Conservation (phyloP, 37 sponge, comb jelly and placozoan genomes). For the Spongilla lacustris region DNA sequence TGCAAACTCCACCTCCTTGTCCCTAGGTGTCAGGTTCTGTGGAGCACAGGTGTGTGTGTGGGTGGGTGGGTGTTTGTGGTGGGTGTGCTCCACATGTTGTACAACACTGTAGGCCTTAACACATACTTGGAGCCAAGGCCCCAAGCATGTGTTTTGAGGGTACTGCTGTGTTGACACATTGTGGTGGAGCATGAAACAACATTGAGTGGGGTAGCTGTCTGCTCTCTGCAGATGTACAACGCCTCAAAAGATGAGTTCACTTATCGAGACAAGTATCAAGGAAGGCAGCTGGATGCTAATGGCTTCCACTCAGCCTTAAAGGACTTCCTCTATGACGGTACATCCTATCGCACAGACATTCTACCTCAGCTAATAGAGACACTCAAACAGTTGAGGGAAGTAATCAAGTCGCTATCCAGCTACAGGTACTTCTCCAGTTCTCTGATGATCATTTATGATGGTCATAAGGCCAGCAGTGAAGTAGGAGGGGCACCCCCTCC, state of each 20-base stretch:
- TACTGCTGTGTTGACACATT: too few relatives aligned
- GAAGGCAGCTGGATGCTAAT: constrained; percentile 26
- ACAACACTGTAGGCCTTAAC: too few relatives aligned
- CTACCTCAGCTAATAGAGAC: constrained; percentile 33
- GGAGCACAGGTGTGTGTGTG: constrained; percentile 79
- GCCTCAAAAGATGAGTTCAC: constrained; percentile 18
- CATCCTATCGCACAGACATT: constrained; percentile 38
- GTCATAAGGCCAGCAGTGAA: not conserved
- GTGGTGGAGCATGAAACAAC: too few relatives aligned
- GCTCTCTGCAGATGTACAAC: constrained; percentile 73
- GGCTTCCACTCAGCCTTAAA: constrained; percentile 24
- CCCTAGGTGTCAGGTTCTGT: constrained; percentile 68
- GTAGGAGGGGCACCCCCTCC: too few relatives aligned
- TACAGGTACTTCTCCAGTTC: constrained; percentile 82
- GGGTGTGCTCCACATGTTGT: too few relatives aligned
- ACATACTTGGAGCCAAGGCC: too few relatives aligned
- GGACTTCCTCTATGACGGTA: constrained; percentile 53
- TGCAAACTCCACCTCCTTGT: constrained; percentile 60
- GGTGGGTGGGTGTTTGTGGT: constrained; percentile 27
- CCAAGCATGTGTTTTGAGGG: too few relatives aligned
- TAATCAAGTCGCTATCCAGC: constrained; percentile 27
- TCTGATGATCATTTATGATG: constrained; percentile 81
- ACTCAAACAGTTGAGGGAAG: constrained; percentile 36
- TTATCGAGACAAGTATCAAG: constrained; percentile 68
- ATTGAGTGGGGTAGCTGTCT: too few relatives aligned